These are phyloP conservation scores for Anhinga rufa DNA, from an alignment of 2,113 vertebrate species.

Conservation along the genomic window DNA sequence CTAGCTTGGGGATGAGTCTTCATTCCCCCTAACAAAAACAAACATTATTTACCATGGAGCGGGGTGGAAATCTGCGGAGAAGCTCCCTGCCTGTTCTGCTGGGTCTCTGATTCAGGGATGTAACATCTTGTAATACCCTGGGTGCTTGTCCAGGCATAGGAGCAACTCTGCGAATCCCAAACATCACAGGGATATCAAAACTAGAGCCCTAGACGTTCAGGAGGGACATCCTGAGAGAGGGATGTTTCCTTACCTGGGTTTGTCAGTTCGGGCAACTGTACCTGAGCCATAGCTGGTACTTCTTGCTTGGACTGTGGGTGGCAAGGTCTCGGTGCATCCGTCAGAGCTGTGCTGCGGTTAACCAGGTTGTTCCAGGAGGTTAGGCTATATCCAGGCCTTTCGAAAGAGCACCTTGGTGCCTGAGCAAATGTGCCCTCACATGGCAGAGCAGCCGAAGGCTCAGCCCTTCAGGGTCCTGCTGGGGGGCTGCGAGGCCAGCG, in stretches of 20 bases:
- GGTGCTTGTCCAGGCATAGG: neutral
- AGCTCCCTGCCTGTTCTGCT: neutral
- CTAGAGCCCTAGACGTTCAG: neutral
- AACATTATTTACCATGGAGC: neutral
- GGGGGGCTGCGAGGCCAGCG: rapidly evolving
- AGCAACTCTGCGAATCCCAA: neutral
- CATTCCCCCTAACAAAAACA: neutral
- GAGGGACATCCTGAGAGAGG: neutral
- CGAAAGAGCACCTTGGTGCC: neutral
- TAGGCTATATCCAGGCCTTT: neutral
- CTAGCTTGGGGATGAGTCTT: neutral
- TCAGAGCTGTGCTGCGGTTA: neutral
- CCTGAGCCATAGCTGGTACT: neutral
- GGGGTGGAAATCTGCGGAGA: neutral
- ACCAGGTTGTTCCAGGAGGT: neutral
- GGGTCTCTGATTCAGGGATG: neutral
- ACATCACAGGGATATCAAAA: rapidly evolving
- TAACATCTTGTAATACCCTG: neutral
- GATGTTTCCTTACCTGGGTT: neutral
- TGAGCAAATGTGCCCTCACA: rapidly evolving
- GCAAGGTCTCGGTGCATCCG: rapidly evolving
- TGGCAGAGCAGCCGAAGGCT: neutral
- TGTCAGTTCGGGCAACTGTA: neutral
- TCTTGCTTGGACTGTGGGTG: neutral
- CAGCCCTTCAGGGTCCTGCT: neutral